Evolutionary conservation across 2,888 invertebrate genomes (phyloP).

Genomic region (Exephanes ischioxanthus): DNA sequence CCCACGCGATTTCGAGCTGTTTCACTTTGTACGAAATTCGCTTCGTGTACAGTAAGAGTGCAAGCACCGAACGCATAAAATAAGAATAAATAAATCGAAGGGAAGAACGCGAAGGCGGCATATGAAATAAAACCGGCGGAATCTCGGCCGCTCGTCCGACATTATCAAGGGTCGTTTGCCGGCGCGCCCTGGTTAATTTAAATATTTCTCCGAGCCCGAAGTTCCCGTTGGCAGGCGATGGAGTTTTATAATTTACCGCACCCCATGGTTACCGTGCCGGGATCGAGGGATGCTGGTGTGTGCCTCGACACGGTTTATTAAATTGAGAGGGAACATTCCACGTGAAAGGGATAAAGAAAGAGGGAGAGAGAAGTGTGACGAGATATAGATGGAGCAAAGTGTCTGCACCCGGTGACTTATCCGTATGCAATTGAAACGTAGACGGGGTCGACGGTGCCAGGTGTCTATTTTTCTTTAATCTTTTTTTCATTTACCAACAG

Average conservation of each 20-base stretch:
- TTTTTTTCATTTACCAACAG: constrained; percentile 27
- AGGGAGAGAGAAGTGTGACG: constrained; percentile 13
- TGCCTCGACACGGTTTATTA: constrained; percentile 51
- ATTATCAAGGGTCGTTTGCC: constrained; percentile 74
- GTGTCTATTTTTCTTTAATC: constrained; percentile 38
- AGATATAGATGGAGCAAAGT: constrained; percentile 20
- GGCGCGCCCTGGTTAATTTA: constrained; percentile 73
- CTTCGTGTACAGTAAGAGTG: too few species aligned
- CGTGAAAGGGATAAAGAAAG: constrained; percentile 4
- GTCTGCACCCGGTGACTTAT: constrained; percentile 2
- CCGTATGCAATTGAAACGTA: constrained; percentile 30
- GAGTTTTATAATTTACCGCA: constrained; percentile 61
- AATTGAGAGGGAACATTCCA: constrained; percentile 36
- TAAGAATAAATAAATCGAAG: constrained; percentile 19
- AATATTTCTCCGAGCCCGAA: constrained; percentile 72
- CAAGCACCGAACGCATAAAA: neutral
- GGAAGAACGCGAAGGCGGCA: neutral
- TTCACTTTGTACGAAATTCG: neutral
- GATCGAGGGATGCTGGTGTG: constrained; percentile 30
- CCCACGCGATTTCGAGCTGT: neutral
- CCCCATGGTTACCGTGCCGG: constrained; percentile 41
- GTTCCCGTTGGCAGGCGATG: constrained; percentile 38
- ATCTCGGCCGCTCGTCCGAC: constrained; percentile 72
- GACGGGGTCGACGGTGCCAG: constrained; percentile 44
- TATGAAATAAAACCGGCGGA: constrained; percentile 49